These are phyloP conservation scores for Neopipo cinnamomea DNA, from an alignment of 2,113 vertebrate species.

Conservation along the genomic window DNA sequence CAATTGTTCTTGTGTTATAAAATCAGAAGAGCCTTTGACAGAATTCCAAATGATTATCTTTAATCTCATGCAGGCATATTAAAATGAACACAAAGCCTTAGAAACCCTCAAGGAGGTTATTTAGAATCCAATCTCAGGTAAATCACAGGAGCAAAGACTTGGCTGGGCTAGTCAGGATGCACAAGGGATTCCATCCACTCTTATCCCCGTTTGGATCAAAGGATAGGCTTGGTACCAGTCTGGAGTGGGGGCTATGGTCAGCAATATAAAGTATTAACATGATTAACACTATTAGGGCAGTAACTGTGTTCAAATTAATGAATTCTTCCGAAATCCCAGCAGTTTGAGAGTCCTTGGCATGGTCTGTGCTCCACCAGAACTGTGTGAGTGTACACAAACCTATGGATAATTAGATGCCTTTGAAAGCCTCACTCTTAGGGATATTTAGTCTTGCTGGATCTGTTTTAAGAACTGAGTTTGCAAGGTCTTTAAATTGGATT, in stretches of 20 bases:
- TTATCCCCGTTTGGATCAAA: background rate
- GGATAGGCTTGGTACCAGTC: background rate
- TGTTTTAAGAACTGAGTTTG: background rate
- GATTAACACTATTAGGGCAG: background rate
- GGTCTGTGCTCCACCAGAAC: too few relatives aligned
- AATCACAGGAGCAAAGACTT: constrained; percentile 20
- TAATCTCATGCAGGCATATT: constrained; percentile 43
- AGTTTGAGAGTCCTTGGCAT: background rate
- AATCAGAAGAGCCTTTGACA: constrained; percentile 60
- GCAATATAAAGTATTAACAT: background rate
- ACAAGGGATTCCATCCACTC: background rate
- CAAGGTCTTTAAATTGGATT: background rate
- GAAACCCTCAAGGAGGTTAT: constrained; percentile 3
- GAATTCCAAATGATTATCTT: constrained; percentile 62
- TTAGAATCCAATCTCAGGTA: constrained; percentile 50
- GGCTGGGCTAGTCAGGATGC: constrained; percentile 1
- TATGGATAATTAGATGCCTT: background rate
- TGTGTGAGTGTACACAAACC: accelerated
- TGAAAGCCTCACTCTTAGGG: background rate
- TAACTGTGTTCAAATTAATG: background rate
- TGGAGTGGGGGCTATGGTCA: background rate
- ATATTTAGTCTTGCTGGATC: accelerated
- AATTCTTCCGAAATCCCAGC: background rate
- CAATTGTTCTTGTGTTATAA: constrained; percentile 71
- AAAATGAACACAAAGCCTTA: constrained; percentile 49